These are phyloP conservation scores for Aplochiton taeniatus DNA, from an alignment of 2,797 vertebrate species.

Conservation along the genomic window DNA sequence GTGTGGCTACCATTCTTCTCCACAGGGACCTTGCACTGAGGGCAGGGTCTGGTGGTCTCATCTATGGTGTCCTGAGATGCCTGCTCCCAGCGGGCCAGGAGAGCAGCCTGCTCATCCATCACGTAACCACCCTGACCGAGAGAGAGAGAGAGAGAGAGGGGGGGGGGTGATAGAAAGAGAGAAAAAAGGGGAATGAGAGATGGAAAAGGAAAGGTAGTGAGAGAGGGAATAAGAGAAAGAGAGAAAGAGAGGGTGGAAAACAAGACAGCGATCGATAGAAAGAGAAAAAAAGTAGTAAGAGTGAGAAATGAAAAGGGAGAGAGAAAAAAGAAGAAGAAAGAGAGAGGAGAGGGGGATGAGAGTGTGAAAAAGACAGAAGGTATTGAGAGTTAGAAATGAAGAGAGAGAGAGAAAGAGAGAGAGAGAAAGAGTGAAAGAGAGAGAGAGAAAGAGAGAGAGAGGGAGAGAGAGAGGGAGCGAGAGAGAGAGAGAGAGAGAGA, in stretches of 20 bases:
- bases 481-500: neutral
- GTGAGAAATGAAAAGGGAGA: too few species aligned
- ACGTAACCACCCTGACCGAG: conserved; percentile 72
- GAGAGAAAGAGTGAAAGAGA: too few species aligned
- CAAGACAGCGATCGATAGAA: too few species aligned
- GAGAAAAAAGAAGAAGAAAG: too few species aligned
- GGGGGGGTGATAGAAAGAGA: neutral
- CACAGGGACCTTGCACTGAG: conserved; percentile 84
- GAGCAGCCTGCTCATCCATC: conserved; percentile 75
- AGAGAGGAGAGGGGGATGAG: neutral
- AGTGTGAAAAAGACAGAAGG: neutral
- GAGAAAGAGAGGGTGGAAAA: too few species aligned
- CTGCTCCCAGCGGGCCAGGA: conserved; percentile 85
- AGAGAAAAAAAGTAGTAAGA: too few species aligned
- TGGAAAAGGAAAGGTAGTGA: neutral
- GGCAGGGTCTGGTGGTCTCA: conserved; percentile 86
- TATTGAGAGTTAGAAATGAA: neutral
- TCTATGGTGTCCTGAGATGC: conserved; percentile 84
- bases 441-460: too few species aligned
- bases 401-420: neutral
- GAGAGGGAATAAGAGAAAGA: neutral
- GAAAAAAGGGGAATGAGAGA: neutral
- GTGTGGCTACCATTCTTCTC: conserved; percentile 83
- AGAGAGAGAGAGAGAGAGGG: too few species aligned
- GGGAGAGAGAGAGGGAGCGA: too few species aligned